These are phyloP conservation scores for Blomia tropicalis DNA, from an alignment of 2,888 invertebrate species.

Conservation along the genomic window DNA sequence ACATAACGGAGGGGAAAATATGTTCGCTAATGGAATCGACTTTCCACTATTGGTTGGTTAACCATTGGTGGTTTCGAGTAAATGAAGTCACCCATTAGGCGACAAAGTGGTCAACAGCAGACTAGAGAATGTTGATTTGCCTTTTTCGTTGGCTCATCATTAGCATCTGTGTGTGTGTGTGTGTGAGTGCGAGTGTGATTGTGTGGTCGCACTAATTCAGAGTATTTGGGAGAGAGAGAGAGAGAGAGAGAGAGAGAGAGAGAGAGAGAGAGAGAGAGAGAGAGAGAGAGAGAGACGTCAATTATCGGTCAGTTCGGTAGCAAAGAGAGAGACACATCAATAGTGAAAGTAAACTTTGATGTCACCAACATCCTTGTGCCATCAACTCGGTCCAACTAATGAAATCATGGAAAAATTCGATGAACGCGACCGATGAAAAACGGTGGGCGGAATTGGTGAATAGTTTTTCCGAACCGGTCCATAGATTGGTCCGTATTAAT, in stretches of 20 bases:
- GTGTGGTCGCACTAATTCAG: no score
- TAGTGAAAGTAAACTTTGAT: neutral
- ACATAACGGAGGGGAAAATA: no score
- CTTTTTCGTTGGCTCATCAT: neutral
- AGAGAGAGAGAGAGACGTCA: neutral
- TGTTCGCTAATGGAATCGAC: no score
- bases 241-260: neutral
- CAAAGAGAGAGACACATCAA: neutral
- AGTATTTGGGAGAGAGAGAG: neutral
- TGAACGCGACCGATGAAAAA: neutral
- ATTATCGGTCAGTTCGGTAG: neutral
- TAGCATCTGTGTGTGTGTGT: constrained; percentile 8
- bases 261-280: no score
- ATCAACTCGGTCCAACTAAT: neutral
- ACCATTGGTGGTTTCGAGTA: no score
- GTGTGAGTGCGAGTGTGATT: no score
- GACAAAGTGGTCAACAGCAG: neutral
- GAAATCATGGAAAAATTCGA: no score
- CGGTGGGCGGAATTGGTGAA: constrained; percentile 6
- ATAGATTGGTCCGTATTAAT: no score
- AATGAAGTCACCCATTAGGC: no score
- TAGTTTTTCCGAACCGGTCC: no score
- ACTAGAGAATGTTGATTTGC: neutral
- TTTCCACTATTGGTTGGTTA: no score
- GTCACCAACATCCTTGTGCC: neutral